phyloP scores from a whole-genome alignment of 2,888 invertebrate species.

The Bibio marci region DNA sequence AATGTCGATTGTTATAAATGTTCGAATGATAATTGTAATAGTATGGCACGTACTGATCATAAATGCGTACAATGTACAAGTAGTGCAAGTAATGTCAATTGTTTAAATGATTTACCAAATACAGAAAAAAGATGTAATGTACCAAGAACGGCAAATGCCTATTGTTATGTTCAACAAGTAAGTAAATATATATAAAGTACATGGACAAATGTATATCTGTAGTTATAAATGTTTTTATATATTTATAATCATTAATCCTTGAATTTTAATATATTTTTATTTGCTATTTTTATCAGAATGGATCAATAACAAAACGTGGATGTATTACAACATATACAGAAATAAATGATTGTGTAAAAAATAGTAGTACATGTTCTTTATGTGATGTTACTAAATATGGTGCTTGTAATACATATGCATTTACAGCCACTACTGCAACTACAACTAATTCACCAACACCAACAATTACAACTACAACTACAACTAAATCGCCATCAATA shows the following conservation, averaged over 20 bases:
- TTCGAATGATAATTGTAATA: neutral
- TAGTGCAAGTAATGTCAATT: neutral
- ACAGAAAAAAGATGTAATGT: neutral
- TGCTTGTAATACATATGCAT: neutral
- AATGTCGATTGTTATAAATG: constrained; percentile 1
- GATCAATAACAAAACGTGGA: neutral
- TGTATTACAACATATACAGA: neutral
- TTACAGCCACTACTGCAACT: too few relatives aligned
- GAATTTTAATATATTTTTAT: too few relatives aligned
- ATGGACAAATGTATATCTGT: too few relatives aligned
- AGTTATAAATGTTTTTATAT: too few relatives aligned
- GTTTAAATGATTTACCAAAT: neutral
- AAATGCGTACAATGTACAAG: neutral
- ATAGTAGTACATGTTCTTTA: neutral
- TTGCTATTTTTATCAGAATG: too few relatives aligned
- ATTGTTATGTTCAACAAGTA: constrained; percentile 1
- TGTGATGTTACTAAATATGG: neutral
- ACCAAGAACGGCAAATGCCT: neutral
- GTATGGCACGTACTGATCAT: constrained; percentile 2
- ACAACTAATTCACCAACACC: too few relatives aligned
- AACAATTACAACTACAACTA: too few relatives aligned
- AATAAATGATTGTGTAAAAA: neutral
- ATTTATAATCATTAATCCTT: too few relatives aligned
- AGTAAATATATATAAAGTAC: too few relatives aligned
- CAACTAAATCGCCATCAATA: too few relatives aligned